Base-by-base conservation (phyloP, 2,113 vertebrate species). In the Oreotrochilus melanogaster region DNA sequence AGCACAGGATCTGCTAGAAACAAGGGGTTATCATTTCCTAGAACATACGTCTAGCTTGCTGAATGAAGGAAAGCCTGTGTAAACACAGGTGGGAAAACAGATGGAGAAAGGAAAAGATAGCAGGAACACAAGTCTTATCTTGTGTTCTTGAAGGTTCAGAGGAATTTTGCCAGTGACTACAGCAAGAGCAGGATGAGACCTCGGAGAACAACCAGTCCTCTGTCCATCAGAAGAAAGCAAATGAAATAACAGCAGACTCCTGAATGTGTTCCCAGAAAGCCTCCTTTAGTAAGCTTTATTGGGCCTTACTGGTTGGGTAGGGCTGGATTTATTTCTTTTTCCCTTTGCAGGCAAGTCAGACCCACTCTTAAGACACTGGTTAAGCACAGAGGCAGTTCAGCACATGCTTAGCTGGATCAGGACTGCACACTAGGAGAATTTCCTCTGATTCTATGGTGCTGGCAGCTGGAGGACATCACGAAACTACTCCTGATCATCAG, bases 41-140 rank as follows among this genome's bases (percentile, higher is more conserved):
- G 57, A 86, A 80, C 39, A 47, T 67, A 78, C 10, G 28, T 89
- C 35, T 48, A 15, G 33, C 47, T 37, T 64, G 88, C 31, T 79
- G 85, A 89, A 94, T 88, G 75, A 95, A 95, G 74, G 28, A 48
- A 78, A 95, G n/a, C 37, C 51, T 86, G 51, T 93, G 80, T 95
- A 82, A 96, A 94, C 78, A 86, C 88, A 95, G 94, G 93, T 94
- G 90, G 84, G 91, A 95, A 92, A 92, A 94, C 94, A 96, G 90
- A 80, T 64, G 89, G 94, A 83, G 86, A 93, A 94, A 39, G 53
- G 86, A 86, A 82, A 90, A 86, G 73, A 79, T 61, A 93, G 92
- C 80, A 83, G 54, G 87, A 92, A 95, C 85, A 81, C 43, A 71
- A 73, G 71, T 37, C 42, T 93, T 73, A 45, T 92, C 72, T 74